Conservation (phyloP, 2,113 vertebrate genomes). For the Prochilodus magdalenae region DNA sequence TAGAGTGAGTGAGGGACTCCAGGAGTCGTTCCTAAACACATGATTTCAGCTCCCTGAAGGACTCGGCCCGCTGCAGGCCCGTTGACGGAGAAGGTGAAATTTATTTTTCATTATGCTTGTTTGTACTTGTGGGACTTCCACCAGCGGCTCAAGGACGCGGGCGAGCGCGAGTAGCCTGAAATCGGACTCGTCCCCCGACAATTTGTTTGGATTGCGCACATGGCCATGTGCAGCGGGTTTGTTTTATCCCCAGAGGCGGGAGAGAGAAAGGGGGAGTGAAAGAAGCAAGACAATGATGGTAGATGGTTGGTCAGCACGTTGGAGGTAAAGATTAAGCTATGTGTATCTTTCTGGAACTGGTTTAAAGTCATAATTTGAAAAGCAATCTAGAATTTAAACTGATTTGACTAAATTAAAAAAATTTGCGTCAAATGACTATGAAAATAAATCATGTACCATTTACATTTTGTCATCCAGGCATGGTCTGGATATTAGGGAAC, state of each 20-base stretch:
- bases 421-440: no score
- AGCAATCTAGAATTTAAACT: no score
- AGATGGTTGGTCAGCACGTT: no score
- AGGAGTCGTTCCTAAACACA: conserved; percentile 59
- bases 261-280: no score
- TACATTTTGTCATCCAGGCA: no score
- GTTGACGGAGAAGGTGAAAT: conserved; percentile 55
- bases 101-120: conserved; percentile 67
- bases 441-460: no score
- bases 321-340: no score
- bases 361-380: no score
- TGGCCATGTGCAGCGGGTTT: conserved; percentile 61
- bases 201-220: conserved; percentile 60
- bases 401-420: no score
- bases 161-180: conserved; percentile 58
- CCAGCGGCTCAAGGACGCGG: conserved; percentile 56
- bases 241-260: conserved; percentile 60
- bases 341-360: no score
- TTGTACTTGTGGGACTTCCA: conserved; percentile 58
- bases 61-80: conserved; percentile 10
- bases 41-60: conserved; percentile 58
- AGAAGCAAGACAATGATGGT: no score
- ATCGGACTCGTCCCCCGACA: conserved; percentile 34
- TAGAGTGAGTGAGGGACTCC: conserved; percentile 44
- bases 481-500: no score